Conservation (phyloP, 2,113 vertebrate genomes). For the Prionailurus viverrinus region DNA sequence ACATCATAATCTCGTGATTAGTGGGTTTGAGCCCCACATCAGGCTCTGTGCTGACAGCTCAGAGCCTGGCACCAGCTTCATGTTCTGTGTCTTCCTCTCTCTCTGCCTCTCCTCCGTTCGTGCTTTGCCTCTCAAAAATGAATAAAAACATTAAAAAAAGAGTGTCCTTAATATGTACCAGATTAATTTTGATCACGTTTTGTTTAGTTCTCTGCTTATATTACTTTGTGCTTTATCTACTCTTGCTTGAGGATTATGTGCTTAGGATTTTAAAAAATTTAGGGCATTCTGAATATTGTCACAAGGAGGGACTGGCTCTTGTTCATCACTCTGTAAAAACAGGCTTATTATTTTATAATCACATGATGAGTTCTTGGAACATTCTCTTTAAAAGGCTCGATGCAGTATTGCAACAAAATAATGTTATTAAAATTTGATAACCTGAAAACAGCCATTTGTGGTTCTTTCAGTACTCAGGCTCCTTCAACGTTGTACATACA, state of each 20-base stretch:
- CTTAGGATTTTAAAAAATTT: neutral
- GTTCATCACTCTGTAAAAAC: neutral
- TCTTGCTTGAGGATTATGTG: neutral
- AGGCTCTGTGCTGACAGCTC: no score
- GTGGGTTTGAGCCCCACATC: no score
- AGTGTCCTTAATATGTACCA: neutral
- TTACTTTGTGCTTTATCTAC: neutral
- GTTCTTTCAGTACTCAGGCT: conserved; percentile 67
- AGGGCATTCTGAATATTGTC: neutral
- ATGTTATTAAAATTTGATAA: conserved; percentile 80
- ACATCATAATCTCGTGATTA: no score
- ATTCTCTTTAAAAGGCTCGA: conserved; percentile 60
- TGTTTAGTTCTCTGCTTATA: neutral
- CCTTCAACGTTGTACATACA: conserved; percentile 50
- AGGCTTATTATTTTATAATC: conserved; percentile 67
- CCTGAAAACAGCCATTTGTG: conserved; percentile 76
- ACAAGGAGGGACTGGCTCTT: neutral
- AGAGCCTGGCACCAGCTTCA: no score
- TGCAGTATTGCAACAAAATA: conserved; percentile 48
- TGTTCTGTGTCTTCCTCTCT: no score
- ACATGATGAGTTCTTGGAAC: conserved; percentile 69
- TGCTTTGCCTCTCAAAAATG: no score
- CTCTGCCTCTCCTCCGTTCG: no score
- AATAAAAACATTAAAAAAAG: no score
- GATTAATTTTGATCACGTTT: neutral